A percentile compares a stretch with the other conserved stretches of the same genome.
Evolutionary conservation across 2,797 vertebrate species (phyloP).

Genomic region (Cephalopachus bancanus): DNA sequence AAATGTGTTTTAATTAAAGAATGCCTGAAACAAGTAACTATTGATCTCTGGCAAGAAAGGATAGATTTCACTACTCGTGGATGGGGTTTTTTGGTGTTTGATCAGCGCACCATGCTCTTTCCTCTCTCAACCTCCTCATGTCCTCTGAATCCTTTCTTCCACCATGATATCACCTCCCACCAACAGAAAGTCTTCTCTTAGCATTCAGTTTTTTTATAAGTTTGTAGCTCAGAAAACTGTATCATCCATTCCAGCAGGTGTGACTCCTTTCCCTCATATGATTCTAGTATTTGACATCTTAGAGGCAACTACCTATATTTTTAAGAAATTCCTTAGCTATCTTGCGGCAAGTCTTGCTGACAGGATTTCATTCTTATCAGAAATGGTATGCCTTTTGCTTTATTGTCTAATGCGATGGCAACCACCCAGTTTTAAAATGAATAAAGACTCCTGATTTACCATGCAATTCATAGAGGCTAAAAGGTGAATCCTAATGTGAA

Average conservation of each 20-base stretch:
- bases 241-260: not conserved
- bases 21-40: not conserved
- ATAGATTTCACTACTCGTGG: not conserved
- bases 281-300: not conserved
- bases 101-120: not conserved
- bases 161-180: not conserved
- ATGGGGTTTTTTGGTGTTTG: not conserved
- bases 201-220: not conserved
- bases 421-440: conserved; percentile 71
- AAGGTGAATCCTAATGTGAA: conserved; percentile 75
- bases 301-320: not conserved
- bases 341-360: conserved; percentile 21
- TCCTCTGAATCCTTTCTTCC: not conserved
- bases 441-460: conserved; percentile 76
- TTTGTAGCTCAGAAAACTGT: not conserved
- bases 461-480: conserved; percentile 68
- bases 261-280: not conserved
- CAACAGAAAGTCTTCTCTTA: not conserved
- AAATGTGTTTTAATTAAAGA: conserved; percentile 16
- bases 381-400: not conserved
- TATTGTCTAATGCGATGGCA: conserved; percentile 9
- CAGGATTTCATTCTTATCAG: not conserved
- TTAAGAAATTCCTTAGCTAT: not conserved
- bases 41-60: not conserved
- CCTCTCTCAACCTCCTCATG: not conserved